A percentile compares a stretch with the other conserved stretches of the same genome.
Evolutionary conservation across 2,113 vertebrate species (phyloP).

Genomic region (Saguinus imperator): DNA sequence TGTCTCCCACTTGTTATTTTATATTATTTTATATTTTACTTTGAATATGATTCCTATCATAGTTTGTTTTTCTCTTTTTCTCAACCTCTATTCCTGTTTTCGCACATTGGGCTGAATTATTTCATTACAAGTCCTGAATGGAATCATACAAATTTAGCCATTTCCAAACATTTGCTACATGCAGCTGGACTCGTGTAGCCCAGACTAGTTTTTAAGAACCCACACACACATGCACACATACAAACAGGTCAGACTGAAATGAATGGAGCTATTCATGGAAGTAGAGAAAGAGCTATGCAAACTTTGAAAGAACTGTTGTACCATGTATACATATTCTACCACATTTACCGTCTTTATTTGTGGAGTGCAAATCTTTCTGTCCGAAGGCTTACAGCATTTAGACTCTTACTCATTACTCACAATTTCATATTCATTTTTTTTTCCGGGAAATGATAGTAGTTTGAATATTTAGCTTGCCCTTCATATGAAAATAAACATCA

Average conservation of each 20-base stretch:
- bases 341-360: conserved; percentile 76
- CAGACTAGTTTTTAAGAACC: conserved; percentile 77
- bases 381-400: conserved; percentile 64
- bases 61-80: conserved; percentile 3
- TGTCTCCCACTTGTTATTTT: background rate
- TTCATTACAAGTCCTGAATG: conserved; percentile 70
- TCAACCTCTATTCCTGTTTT: conserved; percentile 45
- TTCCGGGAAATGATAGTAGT: conserved; percentile 72
- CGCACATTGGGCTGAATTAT: conserved; percentile 62
- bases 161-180: conserved; percentile 81
- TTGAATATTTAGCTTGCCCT: conserved; percentile 66
- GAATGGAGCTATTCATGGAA: conserved; percentile 84
- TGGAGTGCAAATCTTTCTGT: conserved; percentile 69
- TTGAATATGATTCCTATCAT: conserved; percentile 42
- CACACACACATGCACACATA: conserved; percentile 67
- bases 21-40: conserved; percentile 52
- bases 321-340: conserved; percentile 68
- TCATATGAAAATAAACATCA: conserved; percentile 69
- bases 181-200: conserved; percentile 66
- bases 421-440: conserved; percentile 62
- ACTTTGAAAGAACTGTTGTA: conserved; percentile 78
- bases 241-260: conserved; percentile 78
- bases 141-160: conserved; percentile 74
- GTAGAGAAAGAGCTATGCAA: conserved; percentile 56
- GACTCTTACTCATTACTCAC: conserved; percentile 66